Percentiles rank a stretch among this genome's conserved stretches.
Evolutionary conservation across 1,140 invertebrate species (phyloP).

Genomic region (Battus philenor): DNA sequence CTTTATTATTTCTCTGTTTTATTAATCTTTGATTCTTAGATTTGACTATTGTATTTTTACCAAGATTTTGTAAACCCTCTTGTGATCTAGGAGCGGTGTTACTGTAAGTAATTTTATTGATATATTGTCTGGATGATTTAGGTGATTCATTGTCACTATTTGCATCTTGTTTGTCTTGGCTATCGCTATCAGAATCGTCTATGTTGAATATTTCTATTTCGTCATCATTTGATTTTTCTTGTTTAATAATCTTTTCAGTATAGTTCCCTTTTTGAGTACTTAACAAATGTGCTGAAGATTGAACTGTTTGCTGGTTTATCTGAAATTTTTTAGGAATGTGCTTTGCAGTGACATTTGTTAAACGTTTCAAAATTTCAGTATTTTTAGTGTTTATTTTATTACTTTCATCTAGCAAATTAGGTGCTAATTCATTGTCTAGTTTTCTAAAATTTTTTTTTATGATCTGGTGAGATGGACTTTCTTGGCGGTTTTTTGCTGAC

Average conservation of each 20-base stretch:
- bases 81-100: constrained; percentile 14
- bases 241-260: constrained; percentile 7
- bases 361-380: constrained; percentile 11
- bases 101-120: constrained; percentile 14
- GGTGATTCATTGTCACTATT: neutral
- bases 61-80: constrained; percentile 28
- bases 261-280: constrained; percentile 20
- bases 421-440: neutral
- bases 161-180: constrained; percentile 18
- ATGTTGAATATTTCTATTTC: constrained; percentile 60
- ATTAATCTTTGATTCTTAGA: constrained; percentile 13
- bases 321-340: neutral
- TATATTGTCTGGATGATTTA: neutral
- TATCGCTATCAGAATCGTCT: constrained; percentile 61
- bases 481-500: constrained; percentile 18
- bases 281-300: neutral
- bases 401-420: neutral
- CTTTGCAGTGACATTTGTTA: constrained; percentile 11
- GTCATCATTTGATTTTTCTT: constrained; percentile 29
- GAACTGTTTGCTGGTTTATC: constrained; percentile 1
- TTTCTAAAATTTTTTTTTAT: neutral
- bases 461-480: constrained; percentile 4
- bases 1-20: constrained; percentile 7
- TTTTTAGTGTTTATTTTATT: neutral
- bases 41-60: constrained; percentile 44